Conservation (phyloP, 2,113 vertebrate genomes). For the Ptilorrhoa leucosticta region DNA sequence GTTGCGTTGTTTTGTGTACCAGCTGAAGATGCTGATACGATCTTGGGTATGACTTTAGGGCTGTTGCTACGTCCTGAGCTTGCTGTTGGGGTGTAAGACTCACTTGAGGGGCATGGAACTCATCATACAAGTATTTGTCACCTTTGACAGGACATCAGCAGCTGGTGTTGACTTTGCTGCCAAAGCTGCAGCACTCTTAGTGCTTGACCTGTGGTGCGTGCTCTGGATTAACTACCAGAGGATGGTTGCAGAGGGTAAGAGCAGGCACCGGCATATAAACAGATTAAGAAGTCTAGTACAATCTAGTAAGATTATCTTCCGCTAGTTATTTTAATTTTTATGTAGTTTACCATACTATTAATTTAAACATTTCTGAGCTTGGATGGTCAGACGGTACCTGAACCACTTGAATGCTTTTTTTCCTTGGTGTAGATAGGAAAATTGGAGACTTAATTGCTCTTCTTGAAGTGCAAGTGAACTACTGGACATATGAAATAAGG, state of each 20-base stretch:
- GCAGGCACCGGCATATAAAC: background rate
- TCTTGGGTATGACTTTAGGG: background rate
- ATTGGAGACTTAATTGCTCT: background rate
- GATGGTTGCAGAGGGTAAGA: background rate
- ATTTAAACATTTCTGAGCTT: background rate
- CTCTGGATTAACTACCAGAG: background rate
- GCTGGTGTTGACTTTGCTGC: background rate
- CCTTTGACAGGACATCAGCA: background rate
- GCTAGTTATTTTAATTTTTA: background rate
- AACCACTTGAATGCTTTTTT: background rate
- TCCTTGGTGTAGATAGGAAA: background rate
- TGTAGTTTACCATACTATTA: background rate
- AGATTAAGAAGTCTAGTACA: background rate
- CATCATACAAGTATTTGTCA: background rate
- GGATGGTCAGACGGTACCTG: background rate
- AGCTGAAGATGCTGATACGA: background rate
- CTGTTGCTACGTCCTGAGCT: background rate
- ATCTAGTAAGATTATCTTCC: background rate
- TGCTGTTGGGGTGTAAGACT: background rate
- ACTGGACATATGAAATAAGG: background rate
- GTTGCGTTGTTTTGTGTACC: fast-evolving
- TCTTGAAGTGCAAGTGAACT: background rate
- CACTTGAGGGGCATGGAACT: background rate
- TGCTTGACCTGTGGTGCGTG: background rate
- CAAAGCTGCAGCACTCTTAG: background rate